Evolutionary conservation across 2,888 invertebrate genomes (phyloP).

Genomic region (Drosophila multiciliata): DNA sequence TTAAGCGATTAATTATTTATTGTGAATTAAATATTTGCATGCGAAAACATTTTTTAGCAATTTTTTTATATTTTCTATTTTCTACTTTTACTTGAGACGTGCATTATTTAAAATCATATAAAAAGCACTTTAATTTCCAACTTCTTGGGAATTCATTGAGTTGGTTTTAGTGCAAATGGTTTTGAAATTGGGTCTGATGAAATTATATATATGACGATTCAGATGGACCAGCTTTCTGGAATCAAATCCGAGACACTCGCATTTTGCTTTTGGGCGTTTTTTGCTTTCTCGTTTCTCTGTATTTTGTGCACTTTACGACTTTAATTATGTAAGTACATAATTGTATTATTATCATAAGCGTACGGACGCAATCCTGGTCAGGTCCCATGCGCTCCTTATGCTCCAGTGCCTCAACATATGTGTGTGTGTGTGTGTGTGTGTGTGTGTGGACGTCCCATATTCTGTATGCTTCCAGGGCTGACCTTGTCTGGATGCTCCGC

Average conservation of each 20-base stretch:
- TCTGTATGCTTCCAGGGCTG: conserved; percentile 39
- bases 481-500: conserved; percentile 65
- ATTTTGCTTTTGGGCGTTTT: not conserved
- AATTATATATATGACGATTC: not conserved
- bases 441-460: conserved; percentile 16
- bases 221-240: conserved; percentile 7
- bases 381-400: conserved; percentile 29
- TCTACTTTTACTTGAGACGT: not conserved
- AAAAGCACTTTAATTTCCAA: not conserved
- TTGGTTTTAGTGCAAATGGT: not conserved
- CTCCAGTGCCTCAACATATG: conserved; percentile 5
- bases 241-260: conserved; percentile 21
- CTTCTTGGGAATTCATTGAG: not conserved
- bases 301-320: conserved; percentile 72
- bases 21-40: not conserved
- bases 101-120: not conserved
- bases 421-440: conserved; percentile 13
- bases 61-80: not conserved
- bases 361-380: conserved; percentile 35
- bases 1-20: not conserved
- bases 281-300: conserved; percentile 45
- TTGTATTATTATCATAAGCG: conserved; percentile 78
- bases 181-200: not conserved
- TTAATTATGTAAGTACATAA: conserved; percentile 79
- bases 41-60: not conserved